phyloP scores from a whole-genome alignment of 1,140 invertebrate genomes.

The Papilio machaon region DNA sequence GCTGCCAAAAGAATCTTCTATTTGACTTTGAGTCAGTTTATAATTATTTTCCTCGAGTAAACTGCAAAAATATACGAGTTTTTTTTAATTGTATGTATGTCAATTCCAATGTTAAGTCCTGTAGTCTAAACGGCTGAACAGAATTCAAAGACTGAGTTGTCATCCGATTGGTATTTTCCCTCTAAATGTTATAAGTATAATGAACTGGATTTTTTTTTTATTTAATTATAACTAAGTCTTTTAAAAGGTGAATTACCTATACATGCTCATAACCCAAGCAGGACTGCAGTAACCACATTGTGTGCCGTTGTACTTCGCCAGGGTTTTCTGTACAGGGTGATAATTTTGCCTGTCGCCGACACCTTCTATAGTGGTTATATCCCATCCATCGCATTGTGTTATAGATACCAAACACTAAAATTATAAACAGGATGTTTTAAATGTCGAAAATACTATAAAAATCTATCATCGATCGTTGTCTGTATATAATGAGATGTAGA shows the following conservation, averaged over 20 bases:
- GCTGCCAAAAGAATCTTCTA: slow-evolving; percentile 88
- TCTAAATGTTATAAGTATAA: too few species aligned
- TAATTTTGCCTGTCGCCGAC: slow-evolving; percentile 84
- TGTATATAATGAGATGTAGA: too few species aligned
- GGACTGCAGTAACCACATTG: slow-evolving; percentile 93
- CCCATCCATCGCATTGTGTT: slow-evolving; percentile 87
- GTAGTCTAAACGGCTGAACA: too few species aligned
- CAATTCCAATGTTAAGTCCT: too few species aligned
- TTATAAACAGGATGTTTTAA: neutral
- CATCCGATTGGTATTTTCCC: too few species aligned
- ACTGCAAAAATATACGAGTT: slow-evolving; percentile 48
- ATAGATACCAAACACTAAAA: slow-evolving; percentile 86
- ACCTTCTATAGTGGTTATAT: slow-evolving; percentile 90
- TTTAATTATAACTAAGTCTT: too few species aligned
- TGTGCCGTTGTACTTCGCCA: slow-evolving; percentile 88
- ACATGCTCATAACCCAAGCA: slow-evolving; percentile 89
- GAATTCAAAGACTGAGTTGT: too few species aligned
- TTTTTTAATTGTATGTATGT: too few species aligned
- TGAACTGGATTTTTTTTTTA: too few species aligned
- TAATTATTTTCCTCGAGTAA: slow-evolving; percentile 69
- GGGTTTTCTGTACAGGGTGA: slow-evolving; percentile 86
- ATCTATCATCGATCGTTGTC: too few species aligned
- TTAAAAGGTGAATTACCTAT: slow-evolving; percentile 78
- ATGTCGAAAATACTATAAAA: neutral
- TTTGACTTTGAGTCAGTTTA: slow-evolving; percentile 77